A percentile compares a stretch with the other conserved stretches of the same genome.
phyloP scores from a whole-genome alignment of 1,140 invertebrate genomes.

The Hesperophylax magnus region DNA sequence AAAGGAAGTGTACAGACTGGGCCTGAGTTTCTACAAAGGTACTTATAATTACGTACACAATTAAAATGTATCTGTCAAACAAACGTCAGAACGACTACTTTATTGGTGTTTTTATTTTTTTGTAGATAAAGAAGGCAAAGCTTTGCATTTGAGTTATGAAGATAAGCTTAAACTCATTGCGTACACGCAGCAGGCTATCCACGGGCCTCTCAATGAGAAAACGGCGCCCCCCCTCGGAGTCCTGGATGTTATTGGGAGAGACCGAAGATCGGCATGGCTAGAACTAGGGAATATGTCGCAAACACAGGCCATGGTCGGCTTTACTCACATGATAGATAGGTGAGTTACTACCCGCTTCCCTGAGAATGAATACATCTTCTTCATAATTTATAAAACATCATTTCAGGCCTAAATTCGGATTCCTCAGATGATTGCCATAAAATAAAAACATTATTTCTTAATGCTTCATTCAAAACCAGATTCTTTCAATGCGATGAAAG shows the following conservation, averaged over 20 bases:
- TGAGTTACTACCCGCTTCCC: constrained; percentile 47
- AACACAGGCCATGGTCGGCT: constrained; percentile 91
- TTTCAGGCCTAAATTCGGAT: no score
- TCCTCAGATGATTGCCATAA: no score
- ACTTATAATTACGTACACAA: constrained; percentile 56
- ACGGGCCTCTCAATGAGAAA: constrained; percentile 86
- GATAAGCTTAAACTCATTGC: constrained; percentile 94
- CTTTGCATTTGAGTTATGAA: constrained; percentile 93
- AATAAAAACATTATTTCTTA: no score
- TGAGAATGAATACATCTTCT: no score
- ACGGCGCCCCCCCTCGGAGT: constrained; percentile 90
- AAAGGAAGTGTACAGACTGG: constrained; percentile 88
- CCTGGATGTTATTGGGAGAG: constrained; percentile 94
- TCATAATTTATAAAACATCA: no score
- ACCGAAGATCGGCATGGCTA: constrained; percentile 94
- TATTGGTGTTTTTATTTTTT: constrained; percentile 26
- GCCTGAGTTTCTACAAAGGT: constrained; percentile 93
- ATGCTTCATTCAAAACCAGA: no score
- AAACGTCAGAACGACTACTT: constrained; percentile 34
- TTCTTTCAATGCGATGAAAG: no score
- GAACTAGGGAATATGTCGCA: constrained; percentile 87
- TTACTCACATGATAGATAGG: constrained; percentile 89
- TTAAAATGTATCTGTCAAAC: constrained; percentile 25
- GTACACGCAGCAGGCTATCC: constrained; percentile 90
- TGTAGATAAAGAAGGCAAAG: constrained; percentile 96